phyloP scores from a whole-genome alignment of 2,113 vertebrate genomes.

The Orycteropus afer region DNA sequence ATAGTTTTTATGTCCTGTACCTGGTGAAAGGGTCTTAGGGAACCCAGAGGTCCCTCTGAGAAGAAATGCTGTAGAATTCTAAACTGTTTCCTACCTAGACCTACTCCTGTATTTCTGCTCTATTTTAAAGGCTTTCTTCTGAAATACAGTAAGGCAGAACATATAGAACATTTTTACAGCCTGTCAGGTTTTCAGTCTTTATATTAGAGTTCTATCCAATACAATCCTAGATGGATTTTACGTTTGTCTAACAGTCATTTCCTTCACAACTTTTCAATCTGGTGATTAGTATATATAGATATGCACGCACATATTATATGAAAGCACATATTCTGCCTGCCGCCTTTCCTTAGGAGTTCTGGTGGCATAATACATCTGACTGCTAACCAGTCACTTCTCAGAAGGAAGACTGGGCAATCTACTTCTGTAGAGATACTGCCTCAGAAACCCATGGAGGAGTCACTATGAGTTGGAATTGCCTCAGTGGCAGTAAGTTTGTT shows the following conservation, averaged over 20 bases:
- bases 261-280: constrained; percentile 8
- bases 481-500: too few species aligned
- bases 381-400: too few species aligned
- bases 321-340: background rate
- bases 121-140: background rate
- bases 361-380: too few species aligned
- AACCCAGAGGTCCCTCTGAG: background rate
- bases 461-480: too few species aligned
- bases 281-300: background rate
- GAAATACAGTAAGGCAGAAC: constrained; percentile 12
- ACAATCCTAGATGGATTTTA: background rate
- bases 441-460: too few species aligned
- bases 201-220: background rate
- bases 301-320: background rate
- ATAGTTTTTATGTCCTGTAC: background rate
- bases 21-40: background rate
- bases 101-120: background rate
- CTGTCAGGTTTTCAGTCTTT: background rate
- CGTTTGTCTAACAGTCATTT: background rate
- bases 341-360: constrained; percentile 4
- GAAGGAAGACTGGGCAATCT: too few species aligned
- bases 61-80: constrained; percentile 22
- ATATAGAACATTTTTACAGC: background rate
- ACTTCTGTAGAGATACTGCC: too few species aligned
- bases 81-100: constrained; percentile 4